Conservation (phyloP, 2,888 invertebrate species). For the Campaea margaritaria region DNA sequence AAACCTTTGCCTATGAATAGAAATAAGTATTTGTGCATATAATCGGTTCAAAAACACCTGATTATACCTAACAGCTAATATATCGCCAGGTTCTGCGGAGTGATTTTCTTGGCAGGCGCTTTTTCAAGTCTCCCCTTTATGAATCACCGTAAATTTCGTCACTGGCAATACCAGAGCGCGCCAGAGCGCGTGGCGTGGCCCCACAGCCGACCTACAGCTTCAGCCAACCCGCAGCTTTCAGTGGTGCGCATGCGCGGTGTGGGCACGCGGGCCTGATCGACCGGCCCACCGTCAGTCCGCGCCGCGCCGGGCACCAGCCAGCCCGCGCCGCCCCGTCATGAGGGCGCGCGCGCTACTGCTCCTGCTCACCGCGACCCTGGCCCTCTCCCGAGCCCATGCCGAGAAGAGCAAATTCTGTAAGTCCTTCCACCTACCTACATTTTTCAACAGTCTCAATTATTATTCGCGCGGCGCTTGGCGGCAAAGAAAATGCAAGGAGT, state of each 20-base stretch:
- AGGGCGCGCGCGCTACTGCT: conserved; percentile 73
- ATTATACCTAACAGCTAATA: too few relatives aligned
- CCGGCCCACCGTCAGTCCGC: conserved; percentile 55
- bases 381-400: conserved; percentile 65
- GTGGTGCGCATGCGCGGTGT: conserved; percentile 38
- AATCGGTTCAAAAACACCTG: too few relatives aligned
- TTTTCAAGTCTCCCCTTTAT: conserved; percentile 9
- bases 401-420: conserved; percentile 85
- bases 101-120: conserved; percentile 24
- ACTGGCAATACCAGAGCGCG: conserved; percentile 36
- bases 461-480: conserved; percentile 33
- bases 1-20: too few relatives aligned
- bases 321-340: conserved; percentile 80
- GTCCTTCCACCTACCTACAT: conserved; percentile 48
- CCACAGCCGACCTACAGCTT: neutral
- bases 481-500: conserved; percentile 31
- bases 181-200: conserved; percentile 28
- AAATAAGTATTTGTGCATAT: too few relatives aligned
- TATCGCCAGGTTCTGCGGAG: too few relatives aligned
- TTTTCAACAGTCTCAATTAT: conserved; percentile 3
- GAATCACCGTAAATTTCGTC: conserved; percentile 38
- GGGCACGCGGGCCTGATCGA: conserved; percentile 34
- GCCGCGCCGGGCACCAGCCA: conserved; percentile 61
- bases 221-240: neutral
- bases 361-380: conserved; percentile 63